Base-by-base conservation (phyloP, 2,888 invertebrate species). In the Sericinus montela region DNA sequence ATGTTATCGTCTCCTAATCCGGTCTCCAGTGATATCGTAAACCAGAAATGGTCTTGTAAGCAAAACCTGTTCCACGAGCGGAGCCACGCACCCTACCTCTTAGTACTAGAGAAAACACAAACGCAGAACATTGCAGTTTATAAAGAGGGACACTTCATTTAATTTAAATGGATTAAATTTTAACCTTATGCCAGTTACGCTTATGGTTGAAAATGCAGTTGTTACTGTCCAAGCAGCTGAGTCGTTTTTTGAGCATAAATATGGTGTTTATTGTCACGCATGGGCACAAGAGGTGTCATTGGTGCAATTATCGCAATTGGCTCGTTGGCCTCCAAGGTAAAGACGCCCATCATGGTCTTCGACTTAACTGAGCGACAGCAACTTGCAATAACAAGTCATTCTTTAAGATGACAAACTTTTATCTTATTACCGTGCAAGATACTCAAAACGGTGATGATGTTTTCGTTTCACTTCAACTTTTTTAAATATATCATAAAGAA, bases 291-390 rank as follows among this genome's bases (percentile, higher is more conserved):
- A 85, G 84, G 86, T 86, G 86, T 84, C 83, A 79, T 76, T 78
- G 73, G 67, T 65, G 78, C 82, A 87, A 88, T 88, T 87, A 87
- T 80, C 72, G 80, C 86, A 87, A 88, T 87, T 88, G 87, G 87
- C 84, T 80, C 79, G 79, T 75, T 79, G 79, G 80, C 74, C 79
- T 79, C 75, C 69, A 67, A 74, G 72, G 69, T 70, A 75, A 75
- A 78, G 80, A 84, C 86, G 85, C 84, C 85, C 86, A 80, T 81
- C 72, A 71, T 68, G 67, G 66, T 71, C 71, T 64, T 61, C 69
- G 62, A 66, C 40, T 52, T 65, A 67, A 65, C 40, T 38, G 32
- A 32, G n/a, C 38, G 29, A 40, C 23, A 36, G 45, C 34, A 34
- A 38, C 15, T 35, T 16, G 35, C 23, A 40, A 41, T 30, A 35